Conservation (phyloP, 2,113 vertebrate genomes). For the Polypterus bichir region DNA sequence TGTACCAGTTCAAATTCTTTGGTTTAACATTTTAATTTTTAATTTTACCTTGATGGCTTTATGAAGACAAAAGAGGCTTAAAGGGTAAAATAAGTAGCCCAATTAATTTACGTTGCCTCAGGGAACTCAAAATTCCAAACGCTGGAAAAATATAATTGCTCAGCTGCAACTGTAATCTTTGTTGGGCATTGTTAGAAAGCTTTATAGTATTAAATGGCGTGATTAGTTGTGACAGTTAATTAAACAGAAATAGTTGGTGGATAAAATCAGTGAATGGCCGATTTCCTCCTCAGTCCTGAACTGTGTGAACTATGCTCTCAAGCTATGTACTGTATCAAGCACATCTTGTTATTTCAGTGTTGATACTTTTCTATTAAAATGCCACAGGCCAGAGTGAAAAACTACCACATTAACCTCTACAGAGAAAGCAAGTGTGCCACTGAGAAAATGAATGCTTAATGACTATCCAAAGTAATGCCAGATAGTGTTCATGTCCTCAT, state of each 20-base stretch:
- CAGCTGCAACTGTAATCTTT: conserved; percentile 10
- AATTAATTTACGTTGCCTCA: conserved; percentile 6
- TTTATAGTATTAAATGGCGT: conserved; percentile 2
- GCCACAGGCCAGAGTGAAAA: conserved; percentile 34
- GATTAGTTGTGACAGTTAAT: conserved; percentile 16
- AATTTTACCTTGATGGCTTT: no score
- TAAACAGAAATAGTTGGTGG: conserved; percentile 9
- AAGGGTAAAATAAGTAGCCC: background rate
- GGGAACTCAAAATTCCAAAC: background rate
- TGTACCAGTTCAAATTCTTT: no score
- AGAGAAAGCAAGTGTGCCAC: no score
- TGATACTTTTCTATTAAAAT: conserved; percentile 43
- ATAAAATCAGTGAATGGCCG: conserved; percentile 6
- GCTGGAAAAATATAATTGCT: conserved; percentile 2
- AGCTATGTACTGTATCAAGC: conserved; percentile 9
- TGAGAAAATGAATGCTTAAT: no score
- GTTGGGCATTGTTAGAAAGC: conserved; percentile 9
- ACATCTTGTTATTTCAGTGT: conserved; percentile 27
- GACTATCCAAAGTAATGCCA: no score
- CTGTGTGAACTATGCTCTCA: background rate
- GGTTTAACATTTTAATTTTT: no score
- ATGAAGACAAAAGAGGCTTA: conserved; percentile 7
- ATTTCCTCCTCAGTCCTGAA: background rate
- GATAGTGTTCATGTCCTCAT: no score
- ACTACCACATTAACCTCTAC: background rate